Percentiles rank a stretch among this genome's conserved stretches.
phyloP scores from a whole-genome alignment of 2,113 vertebrate species.

The Elanoides forficatus region DNA sequence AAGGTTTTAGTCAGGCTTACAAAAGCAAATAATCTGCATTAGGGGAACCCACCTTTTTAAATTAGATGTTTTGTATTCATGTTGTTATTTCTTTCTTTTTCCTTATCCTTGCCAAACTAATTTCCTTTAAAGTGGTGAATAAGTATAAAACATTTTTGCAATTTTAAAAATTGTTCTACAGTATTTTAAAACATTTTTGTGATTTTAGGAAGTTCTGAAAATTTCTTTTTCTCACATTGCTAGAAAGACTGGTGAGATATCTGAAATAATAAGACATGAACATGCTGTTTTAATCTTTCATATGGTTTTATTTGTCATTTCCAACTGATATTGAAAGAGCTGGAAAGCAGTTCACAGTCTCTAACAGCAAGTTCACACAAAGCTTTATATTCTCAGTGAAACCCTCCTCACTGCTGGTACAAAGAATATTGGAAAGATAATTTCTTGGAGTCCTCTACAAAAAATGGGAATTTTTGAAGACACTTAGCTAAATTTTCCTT shows the following conservation, averaged over 20 bases:
- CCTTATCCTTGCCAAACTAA: neutral
- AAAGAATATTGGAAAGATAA: neutral
- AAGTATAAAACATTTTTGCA: neutral
- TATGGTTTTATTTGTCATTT: constrained; percentile 26
- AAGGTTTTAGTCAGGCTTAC: neutral
- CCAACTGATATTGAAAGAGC: neutral
- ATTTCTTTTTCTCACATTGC: neutral
- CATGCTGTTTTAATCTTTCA: neutral
- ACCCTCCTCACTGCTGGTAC: neutral
- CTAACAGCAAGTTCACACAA: neutral
- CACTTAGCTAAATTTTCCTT: neutral
- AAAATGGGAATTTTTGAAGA: neutral
- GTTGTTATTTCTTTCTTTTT: neutral
- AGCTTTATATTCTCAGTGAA: constrained; percentile 7
- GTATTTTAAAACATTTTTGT: neutral
- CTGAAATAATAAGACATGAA: neutral
- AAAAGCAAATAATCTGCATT: constrained; percentile 1
- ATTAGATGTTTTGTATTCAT: neutral
- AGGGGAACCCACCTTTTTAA: neutral
- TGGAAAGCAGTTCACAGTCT: neutral
- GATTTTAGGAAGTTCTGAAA: neutral
- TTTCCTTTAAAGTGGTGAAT: neutral
- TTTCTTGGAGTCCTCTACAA: neutral
- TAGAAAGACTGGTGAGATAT: neutral
- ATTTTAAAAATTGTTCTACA: neutral